Evolutionary conservation across 2,888 invertebrate genomes (phyloP), one percentile per base, ranked within the genome.

Genomic region (Rotaria socialis): DNA sequence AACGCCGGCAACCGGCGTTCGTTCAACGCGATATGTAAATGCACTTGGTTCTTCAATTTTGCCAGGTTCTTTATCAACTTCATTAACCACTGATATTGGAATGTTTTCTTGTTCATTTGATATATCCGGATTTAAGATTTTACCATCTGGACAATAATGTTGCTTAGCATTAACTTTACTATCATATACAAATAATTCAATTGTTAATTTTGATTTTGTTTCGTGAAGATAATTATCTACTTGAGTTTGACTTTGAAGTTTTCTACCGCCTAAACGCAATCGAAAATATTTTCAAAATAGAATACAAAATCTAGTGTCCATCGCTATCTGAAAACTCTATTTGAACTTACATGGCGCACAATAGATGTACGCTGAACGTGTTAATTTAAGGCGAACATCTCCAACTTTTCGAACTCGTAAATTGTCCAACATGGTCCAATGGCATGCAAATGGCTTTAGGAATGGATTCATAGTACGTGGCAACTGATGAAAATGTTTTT

Each of bases 21-120:
- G 93, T 89, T 94, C 93, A 7, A 94, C 95, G 87, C 95, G 95
- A 92, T 97, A 97, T 86, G 94, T 94, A 87, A 96, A 95, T 89
- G 95, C 95, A 89, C 95, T 95, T 0, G 96, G 96, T 88, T 94
- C 92, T 88, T 94, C 92, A 14, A 80, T 80, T 80, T 47, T 80
- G 24, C 24, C 47, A 35, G 67, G 67, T 0, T 94, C 93, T 52
- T 94, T 93, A 91, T 96, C 95, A 88, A 96, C 93, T 89, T 95
- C 95, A 91, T 97, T 97, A 0, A 97, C 95, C 89, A 96, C 95
- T 0, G 95, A 94, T 43, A 98, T 95, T 0, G 95, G 94, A 74
- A 96, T 94, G 90, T 94, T 94, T 91, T 98, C 97, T 87, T 94
- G 94, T 22, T 96, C 95, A 89, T 94, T 94, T 0, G 96, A 95